phyloP scores from a whole-genome alignment of 1,140 invertebrate genomes.

The Drosophila kikkawai region DNA sequence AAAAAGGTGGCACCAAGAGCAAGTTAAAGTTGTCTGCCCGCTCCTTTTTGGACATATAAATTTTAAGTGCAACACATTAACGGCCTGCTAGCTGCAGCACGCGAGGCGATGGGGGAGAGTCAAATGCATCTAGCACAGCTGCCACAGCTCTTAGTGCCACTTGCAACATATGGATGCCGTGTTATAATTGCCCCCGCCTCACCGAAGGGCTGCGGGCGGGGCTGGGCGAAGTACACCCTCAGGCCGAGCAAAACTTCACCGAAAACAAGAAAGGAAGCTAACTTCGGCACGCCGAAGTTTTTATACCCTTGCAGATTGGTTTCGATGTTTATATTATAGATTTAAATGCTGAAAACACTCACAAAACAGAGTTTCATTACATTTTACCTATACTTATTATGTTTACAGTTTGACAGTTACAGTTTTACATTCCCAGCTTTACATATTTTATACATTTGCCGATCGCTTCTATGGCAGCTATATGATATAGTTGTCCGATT shows the following conservation, averaged over 20 bases:
- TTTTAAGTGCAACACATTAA: conserved; percentile 82
- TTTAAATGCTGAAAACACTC: too few species aligned
- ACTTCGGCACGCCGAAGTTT: too few species aligned
- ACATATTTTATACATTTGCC: too few species aligned
- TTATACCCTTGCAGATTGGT: too few species aligned
- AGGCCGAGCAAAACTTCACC: conserved; percentile 34
- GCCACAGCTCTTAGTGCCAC: conserved; percentile 70
- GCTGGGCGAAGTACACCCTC: conserved; percentile 14
- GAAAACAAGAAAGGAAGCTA: too few species aligned
- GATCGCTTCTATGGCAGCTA: too few species aligned
- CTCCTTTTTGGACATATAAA: conserved; percentile 64
- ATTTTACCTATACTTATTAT: too few species aligned
- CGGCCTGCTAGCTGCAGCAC: conserved; percentile 61
- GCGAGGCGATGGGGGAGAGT: conserved; percentile 5
- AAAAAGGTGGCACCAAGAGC: conserved; percentile 27
- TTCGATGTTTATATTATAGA: too few species aligned
- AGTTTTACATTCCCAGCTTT: too few species aligned
- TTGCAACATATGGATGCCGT: conserved; percentile 71
- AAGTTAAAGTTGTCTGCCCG: conserved; percentile 76
- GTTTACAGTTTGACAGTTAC: too few species aligned
- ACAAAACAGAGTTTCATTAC: too few species aligned
- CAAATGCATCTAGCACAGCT: conserved; percentile 69
- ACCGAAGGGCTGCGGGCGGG: conserved; percentile 6
- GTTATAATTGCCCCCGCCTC: conserved; percentile 69
- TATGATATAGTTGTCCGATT: too few species aligned